Evolutionary conservation across 30 jellyfish, hydroid and myxozoan species (phyloP), one percentile per base, ranked within the genome.

Genomic region (Turritopsis dohrnii): DNA sequence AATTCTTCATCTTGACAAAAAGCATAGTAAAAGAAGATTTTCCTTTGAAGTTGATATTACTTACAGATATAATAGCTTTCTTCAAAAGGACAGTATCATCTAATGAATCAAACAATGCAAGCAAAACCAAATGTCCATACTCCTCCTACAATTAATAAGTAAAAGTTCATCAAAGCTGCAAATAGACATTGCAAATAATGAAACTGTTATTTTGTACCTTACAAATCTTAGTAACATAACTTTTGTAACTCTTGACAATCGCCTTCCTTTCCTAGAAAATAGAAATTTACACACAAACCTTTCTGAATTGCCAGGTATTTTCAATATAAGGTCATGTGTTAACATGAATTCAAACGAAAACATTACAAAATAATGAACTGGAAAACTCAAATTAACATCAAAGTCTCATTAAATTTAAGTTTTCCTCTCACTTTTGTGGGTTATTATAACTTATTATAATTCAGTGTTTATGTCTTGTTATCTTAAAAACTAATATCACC

Each of bases 31-130:
- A 17, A n/a, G 29, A 66, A 41, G 5, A 41, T 5, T 41, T 41
- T 41, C 60, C 60, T 41, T 41, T 13, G 9, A 41, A 3, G 60
- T 41, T 41, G 13, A 41, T 41, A 41, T 41, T 13, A 69, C 98
- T 85, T 72, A 93, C 99, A 13, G 99, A 88, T 21, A 94, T 27
- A 19, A 94, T 79, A 29, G 92, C 74, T 65, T 94, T 94, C 76
- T 83, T 86, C 18, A 86, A 85, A 21, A 92, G 90, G 25, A 94
- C 96, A 21, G 99, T 94, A 52, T 94, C 99, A 86, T 94, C 99
- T 1, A 89, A 85, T 16, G 81, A 88, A 81, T 94, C 99, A 86
- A 94, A 94, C 66, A 90, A 69, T 26, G 99, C 96, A 23, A 88
- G 72, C 73, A 89, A 52, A n/a, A 79, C 95, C 85, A 82, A 29